Percentiles rank a stretch among this genome's conserved stretches.
Conservation (phyloP, 2,888 invertebrate species). For the Eupithecia insigniata region DNA sequence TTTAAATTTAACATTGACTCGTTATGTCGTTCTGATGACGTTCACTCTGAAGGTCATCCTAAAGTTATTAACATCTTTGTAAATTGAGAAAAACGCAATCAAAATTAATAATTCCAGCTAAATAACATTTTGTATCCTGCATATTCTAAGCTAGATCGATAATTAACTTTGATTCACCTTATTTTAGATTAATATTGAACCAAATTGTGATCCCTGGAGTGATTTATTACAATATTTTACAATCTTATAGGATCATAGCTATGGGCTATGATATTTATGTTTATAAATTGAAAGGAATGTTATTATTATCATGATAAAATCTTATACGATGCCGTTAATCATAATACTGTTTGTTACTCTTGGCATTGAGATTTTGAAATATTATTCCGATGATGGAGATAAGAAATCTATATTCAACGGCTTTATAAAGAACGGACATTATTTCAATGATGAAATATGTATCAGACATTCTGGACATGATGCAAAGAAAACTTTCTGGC, state of each 20-base stretch:
- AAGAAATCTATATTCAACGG: constrained; percentile 47
- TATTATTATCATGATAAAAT: constrained; percentile 12
- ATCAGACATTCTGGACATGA: constrained; percentile 24
- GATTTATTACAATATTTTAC: background rate
- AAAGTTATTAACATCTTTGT: background rate
- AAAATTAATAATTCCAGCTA: background rate
- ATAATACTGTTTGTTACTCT: constrained; percentile 49
- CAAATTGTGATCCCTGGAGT: background rate
- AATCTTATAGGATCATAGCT: constrained; percentile 13
- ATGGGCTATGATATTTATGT: constrained; percentile 25
- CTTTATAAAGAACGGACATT: constrained; percentile 27
- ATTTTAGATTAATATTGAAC: background rate
- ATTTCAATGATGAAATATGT: constrained; percentile 33
- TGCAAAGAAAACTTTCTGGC: background rate
- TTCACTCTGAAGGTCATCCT: constrained; percentile 30
- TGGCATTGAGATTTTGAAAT: constrained; percentile 52
- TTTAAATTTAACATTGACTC: constrained; percentile 4
- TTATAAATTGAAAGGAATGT: constrained; percentile 17
- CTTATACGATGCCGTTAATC: constrained; percentile 29
- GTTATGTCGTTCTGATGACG: too few species aligned
- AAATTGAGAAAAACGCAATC: constrained; percentile 6
- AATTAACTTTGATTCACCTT: background rate
- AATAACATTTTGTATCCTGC: background rate
- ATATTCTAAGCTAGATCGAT: background rate
- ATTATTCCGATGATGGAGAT: constrained; percentile 49